phyloP scores from a whole-genome alignment of 2,113 vertebrate genomes.

The Poeciliopsis occidentalis region DNA sequence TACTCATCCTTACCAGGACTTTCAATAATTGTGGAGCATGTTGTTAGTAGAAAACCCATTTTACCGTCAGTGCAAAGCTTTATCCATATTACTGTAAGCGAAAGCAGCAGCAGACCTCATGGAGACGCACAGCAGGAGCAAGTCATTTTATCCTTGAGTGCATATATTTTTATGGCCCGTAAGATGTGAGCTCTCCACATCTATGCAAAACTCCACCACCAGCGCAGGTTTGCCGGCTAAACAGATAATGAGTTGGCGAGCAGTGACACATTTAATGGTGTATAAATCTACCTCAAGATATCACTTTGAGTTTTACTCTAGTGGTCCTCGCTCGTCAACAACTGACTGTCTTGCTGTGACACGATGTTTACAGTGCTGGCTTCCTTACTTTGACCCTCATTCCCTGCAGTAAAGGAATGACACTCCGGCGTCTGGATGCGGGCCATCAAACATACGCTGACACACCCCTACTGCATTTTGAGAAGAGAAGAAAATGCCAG shows the following conservation, averaged over 20 bases:
- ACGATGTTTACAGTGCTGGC: neutral
- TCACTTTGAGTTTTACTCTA: neutral
- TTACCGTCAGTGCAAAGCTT: no score
- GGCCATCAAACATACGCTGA: conserved; percentile 13
- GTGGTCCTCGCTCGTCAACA: conserved; percentile 2
- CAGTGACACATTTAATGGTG: neutral
- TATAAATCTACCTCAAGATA: conserved; percentile 6
- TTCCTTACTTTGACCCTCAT: conserved; percentile 4
- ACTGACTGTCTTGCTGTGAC: conserved; percentile 2
- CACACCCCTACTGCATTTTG: neutral
- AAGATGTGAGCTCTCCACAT: neutral
- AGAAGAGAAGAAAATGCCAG: neutral
- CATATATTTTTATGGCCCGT: neutral
- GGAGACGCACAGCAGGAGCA: neutral
- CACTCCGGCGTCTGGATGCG: conserved; percentile 1
- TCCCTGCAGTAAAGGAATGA: neutral
- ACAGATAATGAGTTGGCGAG: neutral
- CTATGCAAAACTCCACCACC: neutral
- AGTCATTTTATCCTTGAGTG: neutral
- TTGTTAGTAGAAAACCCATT: no score
- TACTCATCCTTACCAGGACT: no score
- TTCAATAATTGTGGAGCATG: no score
- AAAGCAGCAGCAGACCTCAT: no score
- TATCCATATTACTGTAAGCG: no score
- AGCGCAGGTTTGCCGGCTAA: neutral